A percentile compares a stretch with the other conserved stretches of the same genome.
Evolutionary conservation across 2,888 invertebrate species (phyloP).

Genomic region (Drosophila prostipennis): DNA sequence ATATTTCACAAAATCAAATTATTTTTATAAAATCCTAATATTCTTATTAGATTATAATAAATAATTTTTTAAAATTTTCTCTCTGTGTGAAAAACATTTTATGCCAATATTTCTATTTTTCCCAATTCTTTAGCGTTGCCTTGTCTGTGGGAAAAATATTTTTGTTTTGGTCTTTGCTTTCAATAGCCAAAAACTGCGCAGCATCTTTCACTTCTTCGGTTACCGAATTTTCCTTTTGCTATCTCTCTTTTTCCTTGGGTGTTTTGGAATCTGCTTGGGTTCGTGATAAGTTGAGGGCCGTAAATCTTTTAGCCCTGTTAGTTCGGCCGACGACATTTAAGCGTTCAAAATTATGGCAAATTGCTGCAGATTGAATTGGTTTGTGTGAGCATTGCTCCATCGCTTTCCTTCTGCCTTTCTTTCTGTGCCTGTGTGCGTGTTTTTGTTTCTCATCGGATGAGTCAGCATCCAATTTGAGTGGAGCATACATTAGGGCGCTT

Average conservation of each 20-base stretch:
- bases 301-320: conserved; percentile 60
- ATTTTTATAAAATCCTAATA: too few species aligned
- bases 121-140: conserved; percentile 1
- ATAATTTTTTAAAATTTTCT: too few species aligned
- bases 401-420: not conserved
- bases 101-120: not conserved
- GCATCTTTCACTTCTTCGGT: conserved; percentile 42
- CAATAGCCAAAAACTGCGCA: conserved; percentile 57
- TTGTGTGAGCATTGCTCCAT: conserved; percentile 20
- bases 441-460: conserved; percentile 54
- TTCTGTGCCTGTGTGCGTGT: conserved; percentile 6
- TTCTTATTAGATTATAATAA: too few species aligned
- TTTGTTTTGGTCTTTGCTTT: conserved; percentile 62
- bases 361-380: conserved; percentile 71
- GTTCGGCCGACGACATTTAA: conserved; percentile 52
- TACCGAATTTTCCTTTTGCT: conserved; percentile 2
- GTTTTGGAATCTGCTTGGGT: conserved; percentile 20
- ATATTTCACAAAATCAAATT: too few species aligned
- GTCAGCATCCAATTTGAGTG: conserved; percentile 52
- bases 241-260: not conserved
- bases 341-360: conserved; percentile 75
- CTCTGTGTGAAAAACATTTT: not conserved
- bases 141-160: conserved; percentile 56
- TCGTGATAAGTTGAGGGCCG: conserved; percentile 55
- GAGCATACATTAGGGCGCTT: conserved; percentile 61